These are phyloP conservation scores for Aphelenchoides besseyi DNA, from an alignment of 1,140 invertebrate species.

Conservation along the genomic window DNA sequence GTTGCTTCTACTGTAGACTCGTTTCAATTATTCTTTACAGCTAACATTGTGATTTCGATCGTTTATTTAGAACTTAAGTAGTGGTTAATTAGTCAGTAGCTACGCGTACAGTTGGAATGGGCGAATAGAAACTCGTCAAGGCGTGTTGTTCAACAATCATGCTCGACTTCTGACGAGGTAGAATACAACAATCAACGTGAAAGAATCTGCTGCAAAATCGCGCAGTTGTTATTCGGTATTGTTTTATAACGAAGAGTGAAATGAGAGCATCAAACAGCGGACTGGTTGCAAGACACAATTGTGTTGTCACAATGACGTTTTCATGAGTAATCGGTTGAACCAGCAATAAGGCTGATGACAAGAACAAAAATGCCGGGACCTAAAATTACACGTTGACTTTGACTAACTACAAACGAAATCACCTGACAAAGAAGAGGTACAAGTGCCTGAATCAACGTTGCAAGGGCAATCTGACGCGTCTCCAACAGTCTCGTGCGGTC, in stretches of 20 bases:
- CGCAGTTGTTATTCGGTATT: conserved; percentile 38
- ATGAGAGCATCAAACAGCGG: conserved; percentile 49
- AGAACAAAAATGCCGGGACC: conserved; percentile 50
- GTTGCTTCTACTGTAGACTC: no score
- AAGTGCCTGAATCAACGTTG: conserved; percentile 50
- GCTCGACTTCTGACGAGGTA: no score
- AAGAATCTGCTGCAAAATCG: no score
- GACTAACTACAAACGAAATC: conserved; percentile 22
- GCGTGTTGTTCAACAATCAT: no score
- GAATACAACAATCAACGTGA: no score
- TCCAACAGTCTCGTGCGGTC: conserved; percentile 48
- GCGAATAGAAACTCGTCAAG: no score
- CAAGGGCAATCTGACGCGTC: conserved; percentile 51
- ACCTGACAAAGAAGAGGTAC: conserved; percentile 54
- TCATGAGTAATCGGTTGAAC: conserved; percentile 42
- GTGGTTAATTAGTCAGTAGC: no score
- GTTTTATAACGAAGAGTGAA: conserved; percentile 51
- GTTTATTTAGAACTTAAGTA: no score
- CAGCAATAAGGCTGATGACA: conserved; percentile 46
- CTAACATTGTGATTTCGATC: no score
- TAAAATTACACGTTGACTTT: conserved; percentile 19
- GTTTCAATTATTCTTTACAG: no score
- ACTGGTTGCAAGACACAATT: conserved; percentile 46
- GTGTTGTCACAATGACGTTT: conserved; percentile 46
- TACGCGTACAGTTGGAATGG: no score